A percentile compares a stretch with the other conserved stretches of the same genome.
Evolutionary conservation across 23 tunicate genomes (phyloP).

Genomic region (Diplosoma virens): DNA sequence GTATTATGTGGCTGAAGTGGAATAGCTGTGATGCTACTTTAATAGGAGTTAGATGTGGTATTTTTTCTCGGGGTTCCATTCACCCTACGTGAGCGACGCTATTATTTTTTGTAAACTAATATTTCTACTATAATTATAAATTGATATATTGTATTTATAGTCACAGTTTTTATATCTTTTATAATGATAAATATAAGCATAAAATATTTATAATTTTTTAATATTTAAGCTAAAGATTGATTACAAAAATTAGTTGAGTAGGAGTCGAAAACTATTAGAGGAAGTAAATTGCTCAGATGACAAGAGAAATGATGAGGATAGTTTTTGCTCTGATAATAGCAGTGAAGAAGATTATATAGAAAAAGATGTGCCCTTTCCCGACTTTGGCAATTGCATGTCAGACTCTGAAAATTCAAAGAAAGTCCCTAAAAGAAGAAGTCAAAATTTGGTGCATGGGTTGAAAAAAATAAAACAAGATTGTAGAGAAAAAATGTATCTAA

Average conservation of each 20-base stretch:
- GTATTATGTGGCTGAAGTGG: no score
- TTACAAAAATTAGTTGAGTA: neutral
- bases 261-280: neutral
- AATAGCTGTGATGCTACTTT: no score
- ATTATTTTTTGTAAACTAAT: no score
- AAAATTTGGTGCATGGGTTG: neutral
- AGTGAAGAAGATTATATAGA: neutral
- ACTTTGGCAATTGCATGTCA: neutral
- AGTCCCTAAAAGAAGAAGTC: neutral
- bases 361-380: neutral
- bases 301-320: neutral
- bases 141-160: no score
- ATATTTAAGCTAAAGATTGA: neutral
- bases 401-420: neutral
- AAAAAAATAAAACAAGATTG: neutral
- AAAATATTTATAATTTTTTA: neutral
- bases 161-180: no score
- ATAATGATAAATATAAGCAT: no score
- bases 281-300: neutral
- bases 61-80: no score
- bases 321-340: neutral
- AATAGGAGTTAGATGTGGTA: no score
- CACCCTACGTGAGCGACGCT: no score
- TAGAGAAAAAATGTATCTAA: neutral
- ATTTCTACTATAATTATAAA: no score